Evolutionary conservation across 2,888 invertebrate genomes (phyloP), one percentile per base, ranked within the genome.

Genomic region (Chrysotoxum bicinctum): DNA sequence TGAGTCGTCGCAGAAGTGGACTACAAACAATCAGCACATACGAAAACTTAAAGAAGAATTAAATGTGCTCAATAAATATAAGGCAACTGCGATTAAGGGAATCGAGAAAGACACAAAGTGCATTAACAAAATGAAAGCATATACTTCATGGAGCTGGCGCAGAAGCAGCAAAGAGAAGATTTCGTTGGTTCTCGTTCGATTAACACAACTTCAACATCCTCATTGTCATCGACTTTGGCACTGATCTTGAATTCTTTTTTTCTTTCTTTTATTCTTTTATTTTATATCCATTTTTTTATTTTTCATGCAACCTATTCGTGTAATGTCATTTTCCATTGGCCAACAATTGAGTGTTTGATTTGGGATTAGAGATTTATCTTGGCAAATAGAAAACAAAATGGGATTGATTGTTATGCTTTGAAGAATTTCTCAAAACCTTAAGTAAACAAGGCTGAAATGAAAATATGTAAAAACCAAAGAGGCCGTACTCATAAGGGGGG

Each of bases 101-200:
- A 56, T 50, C 1, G 62, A 73, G 2, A 81, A 73, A 30, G 45
- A 73, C 7, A 19, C 10, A 0, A 81, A 85, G 26, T 69, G 73
- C 2, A 81, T 58, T 14, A 50, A 50, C 5, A 77, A 85, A 74
- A 73, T 85, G 54, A 76, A 77, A 37, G 23, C 69, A n/a, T n/a
- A 0, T 85, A 85, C 30, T 8, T 77, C 0, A 43, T 21, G 48
- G 3, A 73, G 1, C 6, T 58, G 1, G 14, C 7, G 5, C 60
- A 48, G 43, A 70, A 60, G 2, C 30, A 21, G 0, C 26, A 16
- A 5, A n/a, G 35, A 4, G 9, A 16, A 1, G n/a, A 26, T 0
- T 1, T 3, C 0, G 16, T 6, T 0, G 6, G 26, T 16, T 19
- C 16, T 5, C 10, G 3, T 16, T 26, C 62, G 10, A 0, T 12